Evolutionary conservation across 2,113 vertebrate genomes (phyloP), one percentile per base, ranked within the genome.

Genomic region (Cyphomyrus plagiostoma): DNA sequence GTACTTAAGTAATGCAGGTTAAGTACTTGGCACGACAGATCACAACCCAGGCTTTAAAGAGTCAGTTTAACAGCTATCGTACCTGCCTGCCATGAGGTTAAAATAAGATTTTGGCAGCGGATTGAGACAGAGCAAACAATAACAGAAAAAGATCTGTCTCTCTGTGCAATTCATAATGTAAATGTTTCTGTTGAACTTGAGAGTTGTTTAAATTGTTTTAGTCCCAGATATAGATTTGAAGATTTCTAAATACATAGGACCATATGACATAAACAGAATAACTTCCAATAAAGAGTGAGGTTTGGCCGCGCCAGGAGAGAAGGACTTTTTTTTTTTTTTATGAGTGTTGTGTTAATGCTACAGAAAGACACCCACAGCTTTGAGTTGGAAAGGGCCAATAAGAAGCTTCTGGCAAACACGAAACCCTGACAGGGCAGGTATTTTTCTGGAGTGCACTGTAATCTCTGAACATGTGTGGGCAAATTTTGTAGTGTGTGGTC

Each of bases 321-420:
- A 15, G 5, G 15, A 58, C 77, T 26, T 30, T 23, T 82, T 45
- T 45, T 50, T 42, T 50, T 50, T 52, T 52, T 89, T 86, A 13
- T 30, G 50, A 88, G 91, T 53, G 66, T 11, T 2, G 15, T 83
- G 88, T 87, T 52, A 52, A 74, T 39, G 49, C n/a, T 8, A 35
- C 86, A 23, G 39, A 39, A 58, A 39, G 1, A 58, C 53, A 30
- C n/a, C 49, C 70, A 70, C 21, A 17, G 17, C n/a, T 87, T 90
- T 91, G 53, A 87, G 53, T 80, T 91, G n/a, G 13, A 50, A 56
- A n/a, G 50, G 30, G 86, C 74, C 62, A 11, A 86, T 74, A 49
- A 88, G 45, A 90, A 26, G 39, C 56, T 56, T 84, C 13, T 49
- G 10, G 80, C 77, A 88, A 84, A 83, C 89, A 66, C 17, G 86